Evolutionary conservation across 2,888 invertebrate genomes (phyloP), one percentile per base, ranked within the genome.

Genomic region (Brachypalpus laphriformis): DNA sequence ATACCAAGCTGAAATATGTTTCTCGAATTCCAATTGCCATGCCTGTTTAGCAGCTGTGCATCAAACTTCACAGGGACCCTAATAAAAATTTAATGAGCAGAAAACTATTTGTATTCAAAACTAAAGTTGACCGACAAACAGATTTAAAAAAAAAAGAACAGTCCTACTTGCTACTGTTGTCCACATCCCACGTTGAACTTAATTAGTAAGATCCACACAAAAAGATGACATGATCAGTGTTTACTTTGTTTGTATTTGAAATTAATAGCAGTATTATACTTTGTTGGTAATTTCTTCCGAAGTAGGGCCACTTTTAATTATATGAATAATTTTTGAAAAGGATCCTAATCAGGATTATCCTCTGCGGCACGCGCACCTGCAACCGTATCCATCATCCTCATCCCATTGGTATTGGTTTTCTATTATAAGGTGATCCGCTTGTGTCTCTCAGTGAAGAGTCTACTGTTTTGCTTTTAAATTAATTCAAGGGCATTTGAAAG

Each of bases 281-380:
- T 28, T 54, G 66, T 11, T 68, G 59, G 37, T 40, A 25, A 49
- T 16, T 72, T 51, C 51, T 25, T 11, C 18, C 20, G 61, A 54
- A 45, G 63, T 51, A 45, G 74, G 47, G 34, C 25, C 57, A 28
- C 14, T 37, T 66, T 47, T 75, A 74, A 74, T 63, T 74, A 74
- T 20, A 34, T 20, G 54, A 74, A 34, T 74, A 74, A 63, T 63
- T 56, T 65, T 63, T 34, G 4, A 34, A 54, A 68, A 51, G 42
- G 22, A 45, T 61, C 45, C 74, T 75, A 63, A 81, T 81, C 61
- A 56, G 75, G 81, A 75, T 75, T 63, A 81, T 81, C 81, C 66
- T 9, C 16, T 61, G 68, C 54, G 56, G 51, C 80, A 80, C 80
- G 66, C 80, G 74, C 66, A 80, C 80, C 80, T 74, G 80, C 74